These are phyloP conservation scores for Geotrypetes seraphini DNA, from an alignment of 2,797 vertebrate genomes.

Conservation along the genomic window DNA sequence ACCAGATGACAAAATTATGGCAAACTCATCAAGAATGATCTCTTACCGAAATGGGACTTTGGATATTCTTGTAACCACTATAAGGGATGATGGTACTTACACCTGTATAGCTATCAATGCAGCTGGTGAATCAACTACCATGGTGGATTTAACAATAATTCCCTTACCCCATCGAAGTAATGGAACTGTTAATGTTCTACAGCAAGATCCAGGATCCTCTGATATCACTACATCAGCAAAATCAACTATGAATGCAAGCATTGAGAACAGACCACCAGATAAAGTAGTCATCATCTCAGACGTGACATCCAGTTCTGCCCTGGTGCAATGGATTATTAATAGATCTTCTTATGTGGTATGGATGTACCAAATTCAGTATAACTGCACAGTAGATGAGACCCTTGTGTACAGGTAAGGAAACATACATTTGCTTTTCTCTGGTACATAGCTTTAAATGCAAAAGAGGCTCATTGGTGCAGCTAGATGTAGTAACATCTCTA, in stretches of 20 bases:
- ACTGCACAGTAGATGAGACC: constrained; percentile 79
- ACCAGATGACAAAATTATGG: constrained; percentile 77
- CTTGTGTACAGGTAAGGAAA: constrained; percentile 85
- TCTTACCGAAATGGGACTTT: constrained; percentile 82
- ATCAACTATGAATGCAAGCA: constrained; percentile 55
- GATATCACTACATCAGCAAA: constrained; percentile 55
- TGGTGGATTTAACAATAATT: constrained; percentile 76
- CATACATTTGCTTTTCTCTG: no score
- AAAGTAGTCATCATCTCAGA: constrained; percentile 66
- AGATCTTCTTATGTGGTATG: constrained; percentile 64
- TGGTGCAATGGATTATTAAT: constrained; percentile 74
- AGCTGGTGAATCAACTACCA: constrained; percentile 76
- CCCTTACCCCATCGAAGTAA: constrained; percentile 71
- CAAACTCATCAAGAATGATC: constrained; percentile 72
- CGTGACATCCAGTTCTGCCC: constrained; percentile 74
- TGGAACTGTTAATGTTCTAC: constrained; percentile 29
- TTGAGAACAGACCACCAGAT: constrained; percentile 31
- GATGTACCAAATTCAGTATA: constrained; percentile 95
- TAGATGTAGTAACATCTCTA: no score
- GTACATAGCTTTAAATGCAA: no score
- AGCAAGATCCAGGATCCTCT: constrained; percentile 43
- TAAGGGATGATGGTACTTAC: constrained; percentile 74
- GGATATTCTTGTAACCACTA: constrained; percentile 74
- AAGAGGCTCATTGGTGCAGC: no score
- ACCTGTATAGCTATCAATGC: constrained; percentile 87